Percentiles rank a stretch among this genome's conserved stretches.
Evolutionary conservation across 2,113 vertebrate species (phyloP).

Genomic region (Sylvilagus bachmani): DNA sequence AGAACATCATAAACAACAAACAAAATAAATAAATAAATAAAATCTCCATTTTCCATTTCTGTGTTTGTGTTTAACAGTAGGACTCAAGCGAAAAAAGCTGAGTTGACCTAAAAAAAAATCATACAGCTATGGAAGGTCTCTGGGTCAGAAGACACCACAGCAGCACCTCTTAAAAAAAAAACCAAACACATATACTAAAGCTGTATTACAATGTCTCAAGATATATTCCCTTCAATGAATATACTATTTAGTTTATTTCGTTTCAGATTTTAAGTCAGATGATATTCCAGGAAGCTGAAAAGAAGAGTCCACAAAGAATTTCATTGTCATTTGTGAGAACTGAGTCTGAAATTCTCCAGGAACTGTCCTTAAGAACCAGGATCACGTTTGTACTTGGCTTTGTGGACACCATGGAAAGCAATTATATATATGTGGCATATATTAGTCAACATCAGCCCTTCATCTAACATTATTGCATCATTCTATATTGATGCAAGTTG

Average conservation of each 20-base stretch:
- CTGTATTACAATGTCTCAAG: not conserved
- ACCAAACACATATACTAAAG: not conserved
- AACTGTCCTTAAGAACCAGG: not conserved
- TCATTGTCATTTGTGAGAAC: not conserved
- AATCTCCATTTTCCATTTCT: not conserved
- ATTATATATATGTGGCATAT: not conserved
- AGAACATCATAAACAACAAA: no score
- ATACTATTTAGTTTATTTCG: not conserved
- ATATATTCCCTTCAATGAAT: not conserved
- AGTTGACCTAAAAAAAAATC: not conserved
- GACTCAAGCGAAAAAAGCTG: not conserved
- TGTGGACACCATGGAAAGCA: no score
- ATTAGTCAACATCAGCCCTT: not conserved
- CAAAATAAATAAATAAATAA: not conserved
- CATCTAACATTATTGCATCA: not conserved
- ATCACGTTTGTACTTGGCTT: not conserved
- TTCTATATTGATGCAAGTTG: not conserved
- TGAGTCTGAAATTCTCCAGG: not conserved
- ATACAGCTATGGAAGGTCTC: not conserved
- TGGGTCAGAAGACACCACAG: not conserved
- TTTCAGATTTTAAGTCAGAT: not conserved
- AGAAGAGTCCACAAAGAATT: not conserved
- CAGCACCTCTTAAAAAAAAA: not conserved
- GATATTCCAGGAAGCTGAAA: conserved; percentile 19
- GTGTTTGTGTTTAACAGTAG: not conserved